Evolutionary conservation across 2,888 invertebrate genomes (phyloP).

Genomic region (Rhingia campestris): DNA sequence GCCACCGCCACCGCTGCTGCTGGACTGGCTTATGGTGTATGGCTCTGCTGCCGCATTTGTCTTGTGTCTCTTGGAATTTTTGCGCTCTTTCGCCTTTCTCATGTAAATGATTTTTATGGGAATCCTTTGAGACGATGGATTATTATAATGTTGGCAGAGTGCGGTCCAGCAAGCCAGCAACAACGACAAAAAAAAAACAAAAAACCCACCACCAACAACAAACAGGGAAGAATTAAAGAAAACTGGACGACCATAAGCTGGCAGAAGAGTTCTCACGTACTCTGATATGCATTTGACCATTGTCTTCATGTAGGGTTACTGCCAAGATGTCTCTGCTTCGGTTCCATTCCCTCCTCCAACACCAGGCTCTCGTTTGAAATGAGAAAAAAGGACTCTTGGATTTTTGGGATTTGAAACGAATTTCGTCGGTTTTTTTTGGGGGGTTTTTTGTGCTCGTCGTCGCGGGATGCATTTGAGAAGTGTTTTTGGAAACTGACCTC

Average conservation of each 20-base stretch:
- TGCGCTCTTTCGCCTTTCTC: constrained; percentile 74
- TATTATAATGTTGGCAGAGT: constrained; percentile 74
- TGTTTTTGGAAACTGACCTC: constrained; percentile 73
- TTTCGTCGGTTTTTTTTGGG: constrained; percentile 22
- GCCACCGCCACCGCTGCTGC: constrained; percentile 23
- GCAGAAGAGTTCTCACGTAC: constrained; percentile 74
- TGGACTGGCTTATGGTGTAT: constrained; percentile 66
- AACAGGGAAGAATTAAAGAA: constrained; percentile 31
- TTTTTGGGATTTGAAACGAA: constrained; percentile 41
- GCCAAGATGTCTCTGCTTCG: constrained; percentile 72
- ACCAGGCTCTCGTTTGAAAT: constrained; percentile 38
- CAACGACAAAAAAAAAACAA: constrained; percentile 28
- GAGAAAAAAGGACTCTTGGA: constrained; percentile 55
- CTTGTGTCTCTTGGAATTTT: constrained; percentile 74
- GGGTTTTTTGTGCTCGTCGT: constrained; percentile 28
- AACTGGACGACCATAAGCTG: constrained; percentile 72
- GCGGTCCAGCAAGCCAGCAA: constrained; percentile 53
- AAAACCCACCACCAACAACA: constrained; percentile 18
- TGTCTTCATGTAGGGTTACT: constrained; percentile 74
- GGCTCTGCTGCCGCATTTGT: constrained; percentile 67
- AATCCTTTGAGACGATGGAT: constrained; percentile 74
- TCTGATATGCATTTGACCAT: constrained; percentile 73
- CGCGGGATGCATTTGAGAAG: constrained; percentile 71
- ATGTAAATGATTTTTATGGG: constrained; percentile 74
- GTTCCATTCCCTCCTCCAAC: constrained; percentile 33